Base-by-base conservation (phyloP, 2,797 vertebrate species). In the Anomalospiza imberbis region DNA sequence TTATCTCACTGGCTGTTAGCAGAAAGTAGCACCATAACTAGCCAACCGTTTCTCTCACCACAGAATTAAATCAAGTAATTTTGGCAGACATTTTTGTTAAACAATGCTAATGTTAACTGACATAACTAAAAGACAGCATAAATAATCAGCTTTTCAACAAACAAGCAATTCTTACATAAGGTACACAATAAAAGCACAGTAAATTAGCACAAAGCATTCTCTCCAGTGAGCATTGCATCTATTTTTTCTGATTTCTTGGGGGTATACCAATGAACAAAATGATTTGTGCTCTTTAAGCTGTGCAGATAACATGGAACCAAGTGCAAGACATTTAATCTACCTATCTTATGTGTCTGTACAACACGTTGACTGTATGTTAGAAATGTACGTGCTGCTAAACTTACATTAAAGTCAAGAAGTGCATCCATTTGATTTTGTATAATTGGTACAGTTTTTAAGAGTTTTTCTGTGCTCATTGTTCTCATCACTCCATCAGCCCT, bases 401-500 rank as follows among this genome's bases (percentile, higher is more conserved):
- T 98, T 96, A 99, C 99, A 91, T 99, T 99, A 97, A 99, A 98
- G 94, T 99, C 99, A 47, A 99, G 99, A 89, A 99, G 99, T 84
- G 99, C 99, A 85, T 99, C 99, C 99, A 99, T 99, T 97, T 99
- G 99, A 98, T 99, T 99, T 95, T 99, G 99, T 88, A 99, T 99
- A 96, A 99, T 99, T 48, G 99, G 99, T 96, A 99, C 98, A 40
- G 99, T 99, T 98, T 99, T 99, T 88, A 99, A 97, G 68, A 99
- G 98, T 98, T 99, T 99, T 98, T 99, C 99, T 96, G 99, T 99
- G 97, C 98, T 99, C 99, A 99, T 99, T 96, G 98, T 99, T 97
- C 99, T 99, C 99, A 99, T 99, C 76, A 99, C 99, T 74, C 99
- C 99, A 65, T 99, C 99, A 97, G 99, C 99, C 93, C 99, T 99